Evolutionary conservation across 2,113 vertebrate species (phyloP).

Genomic region (Poeciliopsis prolifica): DNA sequence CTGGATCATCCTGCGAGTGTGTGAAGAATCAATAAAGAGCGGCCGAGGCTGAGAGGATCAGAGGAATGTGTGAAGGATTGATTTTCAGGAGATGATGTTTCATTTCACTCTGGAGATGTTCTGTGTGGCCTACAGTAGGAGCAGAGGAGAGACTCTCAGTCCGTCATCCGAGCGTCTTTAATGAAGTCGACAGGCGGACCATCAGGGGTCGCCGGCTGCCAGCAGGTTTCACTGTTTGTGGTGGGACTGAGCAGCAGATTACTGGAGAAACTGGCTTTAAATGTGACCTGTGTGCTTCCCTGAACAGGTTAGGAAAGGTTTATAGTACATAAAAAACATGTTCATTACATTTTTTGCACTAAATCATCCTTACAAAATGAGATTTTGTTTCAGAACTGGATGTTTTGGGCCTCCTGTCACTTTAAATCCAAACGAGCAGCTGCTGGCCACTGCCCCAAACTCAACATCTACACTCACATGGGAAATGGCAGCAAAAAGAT

Average conservation of each 20-base stretch:
- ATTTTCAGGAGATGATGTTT: slow-evolving; percentile 46
- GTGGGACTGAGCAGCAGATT: neutral
- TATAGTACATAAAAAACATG: too few relatives aligned
- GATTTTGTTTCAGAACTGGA: too few relatives aligned
- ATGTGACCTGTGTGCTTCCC: too few relatives aligned
- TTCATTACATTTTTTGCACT: too few relatives aligned
- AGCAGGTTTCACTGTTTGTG: neutral
- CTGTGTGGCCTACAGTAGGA: slow-evolving; percentile 3
- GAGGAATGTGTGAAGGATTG: slow-evolving; percentile 56
- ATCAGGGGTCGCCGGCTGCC: neutral
- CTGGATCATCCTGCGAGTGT: slow-evolving; percentile 38
- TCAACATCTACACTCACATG: too few relatives aligned
- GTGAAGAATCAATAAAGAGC: slow-evolving; percentile 52
- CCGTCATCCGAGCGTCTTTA: neutral
- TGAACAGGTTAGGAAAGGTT: too few relatives aligned
- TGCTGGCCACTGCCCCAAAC: too few relatives aligned
- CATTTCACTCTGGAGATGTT: slow-evolving; percentile 7
- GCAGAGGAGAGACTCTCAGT: neutral
- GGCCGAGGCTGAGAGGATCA: slow-evolving; percentile 8
- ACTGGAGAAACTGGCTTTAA: neutral
- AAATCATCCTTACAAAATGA: too few relatives aligned
- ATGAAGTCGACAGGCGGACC: neutral
- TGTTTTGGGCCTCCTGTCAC: too few relatives aligned
- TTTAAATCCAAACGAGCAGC: too few relatives aligned
- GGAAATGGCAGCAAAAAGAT: too few relatives aligned